phyloP scores from a whole-genome alignment of 2,888 invertebrate species.

The Quadroppia sp. region DNA sequence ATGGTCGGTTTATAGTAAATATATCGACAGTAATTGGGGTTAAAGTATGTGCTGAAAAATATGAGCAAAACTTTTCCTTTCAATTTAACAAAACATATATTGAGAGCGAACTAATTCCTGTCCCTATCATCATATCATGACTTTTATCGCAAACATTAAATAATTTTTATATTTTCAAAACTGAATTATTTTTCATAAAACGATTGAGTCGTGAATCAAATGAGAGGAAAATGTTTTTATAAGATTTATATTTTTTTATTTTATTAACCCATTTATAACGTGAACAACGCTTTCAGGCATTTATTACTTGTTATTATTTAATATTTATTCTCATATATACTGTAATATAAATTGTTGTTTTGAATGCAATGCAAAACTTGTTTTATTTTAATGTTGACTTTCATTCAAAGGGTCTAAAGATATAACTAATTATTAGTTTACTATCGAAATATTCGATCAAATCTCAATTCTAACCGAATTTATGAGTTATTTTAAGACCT shows the following conservation, averaged over 20 bases:
- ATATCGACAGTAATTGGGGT: too few species aligned
- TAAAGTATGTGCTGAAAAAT: too few species aligned
- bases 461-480: too few species aligned
- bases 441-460: not conserved
- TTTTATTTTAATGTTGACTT: not conserved
- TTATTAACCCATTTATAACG: constrained; percentile 14
- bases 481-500: too few species aligned
- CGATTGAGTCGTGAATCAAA: constrained; percentile 17
- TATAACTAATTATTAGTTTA: not conserved
- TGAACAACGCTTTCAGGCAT: constrained; percentile 9
- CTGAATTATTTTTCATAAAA: constrained; percentile 14
- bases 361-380: constrained; percentile 2
- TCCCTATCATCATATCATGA: constrained; percentile 29
- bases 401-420: not conserved
- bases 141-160: not conserved
- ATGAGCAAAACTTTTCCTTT: not conserved
- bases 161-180: not conserved
- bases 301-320: not conserved
- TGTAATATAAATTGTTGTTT: constrained; percentile 16
- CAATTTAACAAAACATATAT: not conserved
- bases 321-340: not conserved
- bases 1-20: too few species aligned
- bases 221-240: constrained; percentile 12
- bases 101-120: not conserved
- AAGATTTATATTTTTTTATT: not conserved